These are phyloP conservation scores for Alcis repandata DNA, from an alignment of 2,888 invertebrate genomes.

Conservation along the genomic window DNA sequence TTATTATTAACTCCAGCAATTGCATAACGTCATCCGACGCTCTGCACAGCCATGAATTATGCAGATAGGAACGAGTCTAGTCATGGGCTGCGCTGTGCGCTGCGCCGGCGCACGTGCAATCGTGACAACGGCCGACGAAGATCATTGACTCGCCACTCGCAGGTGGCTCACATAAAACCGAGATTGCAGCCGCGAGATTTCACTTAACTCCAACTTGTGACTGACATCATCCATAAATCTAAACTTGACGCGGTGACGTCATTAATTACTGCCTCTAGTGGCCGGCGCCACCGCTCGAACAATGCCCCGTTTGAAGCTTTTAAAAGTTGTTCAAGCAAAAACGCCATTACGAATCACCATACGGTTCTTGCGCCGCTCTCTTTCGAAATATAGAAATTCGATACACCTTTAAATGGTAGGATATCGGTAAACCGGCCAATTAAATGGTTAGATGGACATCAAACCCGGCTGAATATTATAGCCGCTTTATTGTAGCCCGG, in stretches of 20 bases:
- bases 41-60: constrained; percentile 36
- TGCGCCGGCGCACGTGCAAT: constrained; percentile 35
- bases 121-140: constrained; percentile 40
- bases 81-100: constrained; percentile 31
- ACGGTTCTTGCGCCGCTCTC: constrained; percentile 34
- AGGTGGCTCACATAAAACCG: constrained; percentile 51
- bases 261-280: constrained; percentile 44
- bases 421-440: constrained; percentile 37
- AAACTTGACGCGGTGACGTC: constrained; percentile 39
- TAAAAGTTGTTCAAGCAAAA: constrained; percentile 33
- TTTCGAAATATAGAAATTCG: constrained; percentile 41
- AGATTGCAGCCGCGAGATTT: constrained; percentile 49
- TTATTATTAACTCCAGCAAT: constrained; percentile 29
- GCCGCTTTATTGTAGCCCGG: constrained; percentile 28
- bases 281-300: constrained; percentile 45
- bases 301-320: constrained; percentile 42
- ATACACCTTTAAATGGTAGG: constrained; percentile 41
- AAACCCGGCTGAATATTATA: constrained; percentile 30
- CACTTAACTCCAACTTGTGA: constrained; percentile 39
- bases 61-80: constrained; percentile 38
- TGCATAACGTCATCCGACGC: constrained; percentile 32
- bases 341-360: constrained; percentile 42
- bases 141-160: constrained; percentile 62
- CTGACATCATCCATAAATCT: constrained; percentile 41
- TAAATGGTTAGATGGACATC: constrained; percentile 40